These are phyloP conservation scores for Drosophila quasianomalipes DNA, from an alignment of 2,888 invertebrate genomes.

Conservation along the genomic window DNA sequence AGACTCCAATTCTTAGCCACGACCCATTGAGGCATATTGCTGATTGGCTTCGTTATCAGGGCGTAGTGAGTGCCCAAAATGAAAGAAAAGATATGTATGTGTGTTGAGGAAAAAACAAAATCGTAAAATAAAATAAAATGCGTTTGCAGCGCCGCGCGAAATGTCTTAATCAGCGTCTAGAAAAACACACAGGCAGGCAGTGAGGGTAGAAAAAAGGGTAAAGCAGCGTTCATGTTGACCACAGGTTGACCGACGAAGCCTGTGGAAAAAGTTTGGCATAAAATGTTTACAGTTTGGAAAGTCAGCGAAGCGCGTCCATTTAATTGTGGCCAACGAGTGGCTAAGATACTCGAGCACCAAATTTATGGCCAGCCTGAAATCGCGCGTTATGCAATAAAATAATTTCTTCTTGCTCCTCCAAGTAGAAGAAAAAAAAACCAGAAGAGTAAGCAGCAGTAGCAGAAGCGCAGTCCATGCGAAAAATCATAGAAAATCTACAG, in stretches of 20 bases:
- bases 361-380: conserved; percentile 73
- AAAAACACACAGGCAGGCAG: conserved; percentile 6
- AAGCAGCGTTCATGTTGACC: conserved; percentile 8
- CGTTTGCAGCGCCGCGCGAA: conserved; percentile 46
- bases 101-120: conserved; percentile 12
- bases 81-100: conserved; percentile 13
- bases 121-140: conserved; percentile 36
- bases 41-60: conserved; percentile 72
- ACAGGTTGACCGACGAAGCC: conserved; percentile 14
- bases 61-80: conserved; percentile 25
- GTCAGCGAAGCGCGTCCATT: conserved; percentile 74
- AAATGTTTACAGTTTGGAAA: conserved; percentile 77
- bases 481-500: conserved; percentile 53
- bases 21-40: conserved; percentile 31
- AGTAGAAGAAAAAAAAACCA: conserved; percentile 13
- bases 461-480: conserved; percentile 35
- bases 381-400: conserved; percentile 81
- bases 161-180: conserved; percentile 69
- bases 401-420: conserved; percentile 52
- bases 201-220: conserved; percentile 21
- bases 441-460: conserved; percentile 4
- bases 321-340: conserved; percentile 72
- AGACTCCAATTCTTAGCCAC: conserved; percentile 8
- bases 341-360: conserved; percentile 71
- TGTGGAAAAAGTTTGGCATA: conserved; percentile 54